Percentiles rank a stretch among this genome's conserved stretches.
phyloP scores from a whole-genome alignment of 2,888 invertebrate species.

The Bombylius major region DNA sequence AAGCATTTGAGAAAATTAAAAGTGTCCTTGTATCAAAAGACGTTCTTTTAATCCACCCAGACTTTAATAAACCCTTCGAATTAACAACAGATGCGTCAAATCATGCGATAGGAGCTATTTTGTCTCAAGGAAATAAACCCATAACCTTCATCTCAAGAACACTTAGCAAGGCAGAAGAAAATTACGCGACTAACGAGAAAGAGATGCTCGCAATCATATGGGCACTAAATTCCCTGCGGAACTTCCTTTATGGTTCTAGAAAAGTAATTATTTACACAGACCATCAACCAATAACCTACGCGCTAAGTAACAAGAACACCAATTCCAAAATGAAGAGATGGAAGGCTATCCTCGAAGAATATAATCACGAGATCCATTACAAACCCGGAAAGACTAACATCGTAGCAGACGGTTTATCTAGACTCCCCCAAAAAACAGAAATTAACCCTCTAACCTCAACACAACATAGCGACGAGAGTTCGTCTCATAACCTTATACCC shows the following conservation, averaged over 20 bases:
- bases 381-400: conserved; percentile 2
- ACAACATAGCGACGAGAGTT: background rate
- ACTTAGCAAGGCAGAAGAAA: conserved; percentile 1
- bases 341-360: conserved; percentile 8
- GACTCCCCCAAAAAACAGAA: background rate
- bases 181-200: conserved; percentile 1
- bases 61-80: conserved; percentile 4
- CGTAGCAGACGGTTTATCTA: conserved; percentile 5
- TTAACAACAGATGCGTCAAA: conserved; percentile 2
- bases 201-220: background rate
- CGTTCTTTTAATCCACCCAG: conserved; percentile 1
- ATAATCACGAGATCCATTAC: no score
- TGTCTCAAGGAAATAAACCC: conserved; percentile 1
- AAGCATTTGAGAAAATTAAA: conserved; percentile 3
- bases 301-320: conserved; percentile 1
- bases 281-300: conserved; percentile 1
- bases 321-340: conserved; percentile 3
- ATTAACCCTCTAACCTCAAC: background rate
- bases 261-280: conserved; percentile 1
- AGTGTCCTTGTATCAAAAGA: conserved; percentile 1
- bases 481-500: background rate
- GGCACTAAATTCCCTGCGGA: conserved; percentile 1
- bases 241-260: conserved; percentile 1
- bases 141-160: conserved; percentile 1
- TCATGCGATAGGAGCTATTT: conserved; percentile 2